Evolutionary conservation across 2,888 invertebrate species (phyloP).

Genomic region (Zygaena filipendulae): DNA sequence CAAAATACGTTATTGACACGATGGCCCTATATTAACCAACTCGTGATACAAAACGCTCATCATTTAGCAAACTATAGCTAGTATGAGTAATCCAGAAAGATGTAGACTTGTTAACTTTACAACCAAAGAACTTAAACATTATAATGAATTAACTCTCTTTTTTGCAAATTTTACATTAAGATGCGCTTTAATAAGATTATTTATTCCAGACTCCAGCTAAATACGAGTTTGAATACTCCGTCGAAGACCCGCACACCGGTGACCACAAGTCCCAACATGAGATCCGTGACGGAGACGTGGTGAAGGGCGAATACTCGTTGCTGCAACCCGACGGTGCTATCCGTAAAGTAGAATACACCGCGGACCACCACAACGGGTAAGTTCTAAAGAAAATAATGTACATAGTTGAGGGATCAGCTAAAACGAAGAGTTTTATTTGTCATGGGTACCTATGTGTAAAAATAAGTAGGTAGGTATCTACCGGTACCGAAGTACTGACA

Average conservation of each 20-base stretch:
- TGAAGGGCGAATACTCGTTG: slow-evolving; percentile 64
- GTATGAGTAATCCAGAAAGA: no score
- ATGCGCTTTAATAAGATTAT: no score
- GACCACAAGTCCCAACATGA: slow-evolving; percentile 65
- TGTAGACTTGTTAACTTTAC: no score
- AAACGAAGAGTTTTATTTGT: slow-evolving; percentile 35
- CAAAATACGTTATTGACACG: no score
- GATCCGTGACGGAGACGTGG: slow-evolving; percentile 54
- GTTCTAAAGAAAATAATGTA: slow-evolving; percentile 21
- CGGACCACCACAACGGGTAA: slow-evolving; percentile 66
- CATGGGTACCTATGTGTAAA: slow-evolving; percentile 13
- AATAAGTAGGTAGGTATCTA: no score
- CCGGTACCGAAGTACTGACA: background rate
- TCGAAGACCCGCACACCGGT: slow-evolving; percentile 67
- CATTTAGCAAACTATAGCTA: no score
- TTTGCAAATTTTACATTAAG: no score
- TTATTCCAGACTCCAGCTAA: slow-evolving; percentile 52
- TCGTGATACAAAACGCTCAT: no score
- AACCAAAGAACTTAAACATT: no score
- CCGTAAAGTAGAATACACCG: slow-evolving; percentile 66
- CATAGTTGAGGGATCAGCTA: slow-evolving; percentile 33
- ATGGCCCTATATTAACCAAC: no score
- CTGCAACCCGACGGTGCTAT: slow-evolving; percentile 66
- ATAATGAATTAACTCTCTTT: no score
- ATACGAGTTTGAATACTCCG: slow-evolving; percentile 69